phyloP scores from a whole-genome alignment of 2,797 vertebrate genomes.

The Melopsittacus undulatus region DNA sequence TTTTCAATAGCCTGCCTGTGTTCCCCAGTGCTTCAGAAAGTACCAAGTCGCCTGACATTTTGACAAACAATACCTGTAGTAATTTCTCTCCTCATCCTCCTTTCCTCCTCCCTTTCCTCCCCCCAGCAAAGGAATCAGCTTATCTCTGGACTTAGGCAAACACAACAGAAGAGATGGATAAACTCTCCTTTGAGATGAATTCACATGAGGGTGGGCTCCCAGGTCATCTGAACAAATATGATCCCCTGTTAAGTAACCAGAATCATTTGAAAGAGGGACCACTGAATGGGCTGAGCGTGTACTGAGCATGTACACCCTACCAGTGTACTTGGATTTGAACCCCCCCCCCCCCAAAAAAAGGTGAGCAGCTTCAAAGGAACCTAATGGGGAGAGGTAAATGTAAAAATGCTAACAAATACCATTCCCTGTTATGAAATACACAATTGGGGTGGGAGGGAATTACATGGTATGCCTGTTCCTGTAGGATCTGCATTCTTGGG shows the following conservation, averaged over 20 bases:
- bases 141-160: background rate
- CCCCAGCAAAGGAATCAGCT: background rate
- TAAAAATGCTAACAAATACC: background rate
- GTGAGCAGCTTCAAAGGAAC: background rate
- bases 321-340: background rate
- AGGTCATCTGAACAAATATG: background rate
- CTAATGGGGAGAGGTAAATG: background rate
- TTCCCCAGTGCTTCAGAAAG: background rate
- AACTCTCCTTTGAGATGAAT: background rate
- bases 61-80: background rate
- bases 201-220: background rate
- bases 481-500: background rate
- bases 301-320: background rate
- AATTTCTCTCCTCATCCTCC: background rate
- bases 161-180: background rate
- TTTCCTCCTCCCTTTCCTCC: background rate
- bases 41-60: background rate
- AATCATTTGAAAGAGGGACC: background rate
- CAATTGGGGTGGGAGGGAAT: background rate
- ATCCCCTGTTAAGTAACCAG: background rate
- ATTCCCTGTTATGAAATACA: background rate
- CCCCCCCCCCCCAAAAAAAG: too few species aligned
- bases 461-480: background rate
- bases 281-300: fast-evolving
- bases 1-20: background rate